Evolutionary conservation across 2,113 vertebrate genomes (phyloP).

Genomic region (Larimichthys polyactis): DNA sequence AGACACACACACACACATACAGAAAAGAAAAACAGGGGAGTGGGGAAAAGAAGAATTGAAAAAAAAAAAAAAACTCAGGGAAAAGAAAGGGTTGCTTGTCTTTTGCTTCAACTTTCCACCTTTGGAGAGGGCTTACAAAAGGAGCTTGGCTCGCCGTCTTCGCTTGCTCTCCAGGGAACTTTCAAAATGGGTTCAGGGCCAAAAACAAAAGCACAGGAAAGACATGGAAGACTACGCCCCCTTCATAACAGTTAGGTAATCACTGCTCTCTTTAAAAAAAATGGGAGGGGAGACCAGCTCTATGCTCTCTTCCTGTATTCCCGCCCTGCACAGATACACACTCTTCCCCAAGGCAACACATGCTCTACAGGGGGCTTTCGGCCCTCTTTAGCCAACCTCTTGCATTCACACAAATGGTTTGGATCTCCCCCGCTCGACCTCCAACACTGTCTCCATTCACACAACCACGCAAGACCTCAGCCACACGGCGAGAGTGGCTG

Average conservation of each 20-base stretch:
- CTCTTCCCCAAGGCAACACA: conserved; percentile 25
- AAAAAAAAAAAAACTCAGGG: conserved; percentile 55
- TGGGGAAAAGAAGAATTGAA: conserved; percentile 43
- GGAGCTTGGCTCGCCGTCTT: conserved; percentile 67
- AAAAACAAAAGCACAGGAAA: conserved; percentile 78
- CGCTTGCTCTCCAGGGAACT: conserved; percentile 68
- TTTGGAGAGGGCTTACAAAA: conserved; percentile 72
- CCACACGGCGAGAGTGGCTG: conserved; percentile 26
- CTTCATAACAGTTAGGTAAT: conserved; percentile 77
- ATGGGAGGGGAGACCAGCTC: conserved; percentile 65
- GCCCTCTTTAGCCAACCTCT: conserved; percentile 10
- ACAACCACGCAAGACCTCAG: conserved; percentile 18
- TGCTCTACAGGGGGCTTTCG: conserved; percentile 17
- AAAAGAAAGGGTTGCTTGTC: conserved; percentile 80
- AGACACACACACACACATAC: conserved; percentile 33
- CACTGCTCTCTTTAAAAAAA: conserved; percentile 53
- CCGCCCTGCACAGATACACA: conserved; percentile 43
- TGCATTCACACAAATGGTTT: conserved; percentile 29
- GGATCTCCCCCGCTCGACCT: conserved; percentile 23
- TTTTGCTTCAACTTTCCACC: conserved; percentile 83
- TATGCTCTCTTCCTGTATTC: conserved; percentile 52
- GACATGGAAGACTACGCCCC: conserved; percentile 72
- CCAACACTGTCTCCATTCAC: conserved; percentile 39
- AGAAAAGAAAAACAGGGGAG: conserved; percentile 49
- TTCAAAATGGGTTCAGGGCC: conserved; percentile 71